Conservation (phyloP, 2,888 invertebrate species). For the Dascillus cervinus region DNA sequence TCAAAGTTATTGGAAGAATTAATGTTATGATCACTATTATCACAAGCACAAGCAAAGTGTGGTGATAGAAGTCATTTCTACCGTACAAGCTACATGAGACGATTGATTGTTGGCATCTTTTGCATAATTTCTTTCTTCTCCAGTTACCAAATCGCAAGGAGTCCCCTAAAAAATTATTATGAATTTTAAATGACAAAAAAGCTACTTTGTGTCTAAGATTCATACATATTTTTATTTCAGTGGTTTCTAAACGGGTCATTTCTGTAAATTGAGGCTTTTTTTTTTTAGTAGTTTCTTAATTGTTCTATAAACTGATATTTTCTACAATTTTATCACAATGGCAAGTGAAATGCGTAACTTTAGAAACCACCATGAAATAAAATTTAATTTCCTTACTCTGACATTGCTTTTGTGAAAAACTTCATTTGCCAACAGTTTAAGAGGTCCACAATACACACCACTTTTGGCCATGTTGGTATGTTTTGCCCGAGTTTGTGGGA, state of each 20-base stretch:
- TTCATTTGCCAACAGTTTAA: slow-evolving; percentile 91
- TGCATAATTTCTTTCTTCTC: slow-evolving; percentile 83
- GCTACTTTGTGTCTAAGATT: too few species aligned
- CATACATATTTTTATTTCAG: too few species aligned
- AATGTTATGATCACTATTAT: not conserved
- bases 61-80: slow-evolving; percentile 92
- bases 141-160: slow-evolving; percentile 93
- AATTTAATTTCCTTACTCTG: slow-evolving; percentile 58
- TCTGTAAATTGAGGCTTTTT: too few species aligned
- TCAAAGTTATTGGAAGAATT: slow-evolving; percentile 4
- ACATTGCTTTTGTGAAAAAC: slow-evolving; percentile 85
- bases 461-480: slow-evolving; percentile 88
- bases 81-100: slow-evolving; percentile 88
- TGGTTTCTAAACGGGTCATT: too few species aligned
- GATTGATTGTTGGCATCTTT: slow-evolving; percentile 62
- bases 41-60: slow-evolving; percentile 56
- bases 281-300: too few species aligned
- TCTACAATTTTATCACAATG: too few species aligned
- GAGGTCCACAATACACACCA: slow-evolving; percentile 96
- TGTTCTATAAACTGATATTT: too few species aligned
- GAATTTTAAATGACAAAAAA: too few species aligned
- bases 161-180: slow-evolving; percentile 66
- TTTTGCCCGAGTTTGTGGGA: slow-evolving; percentile 98
- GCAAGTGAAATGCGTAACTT: not conserved
- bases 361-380: slow-evolving; percentile 3